phyloP scores from a whole-genome alignment of 2,113 vertebrate species.

The Eulemur macaco region DNA sequence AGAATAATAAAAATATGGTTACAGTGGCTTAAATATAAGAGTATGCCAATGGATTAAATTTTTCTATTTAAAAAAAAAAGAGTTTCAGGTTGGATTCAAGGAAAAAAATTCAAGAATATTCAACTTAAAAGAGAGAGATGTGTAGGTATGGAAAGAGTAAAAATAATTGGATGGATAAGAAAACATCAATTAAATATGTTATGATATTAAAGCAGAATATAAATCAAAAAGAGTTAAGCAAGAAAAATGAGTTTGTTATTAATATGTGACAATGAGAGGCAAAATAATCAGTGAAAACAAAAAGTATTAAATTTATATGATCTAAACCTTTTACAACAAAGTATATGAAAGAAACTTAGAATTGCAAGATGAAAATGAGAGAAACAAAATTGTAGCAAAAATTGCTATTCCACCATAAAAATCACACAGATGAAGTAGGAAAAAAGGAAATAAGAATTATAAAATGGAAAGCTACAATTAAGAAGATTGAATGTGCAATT shows the following conservation, averaged over 20 bases:
- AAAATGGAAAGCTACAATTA: not conserved
- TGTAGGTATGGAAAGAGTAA: not conserved
- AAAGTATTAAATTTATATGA: not conserved
- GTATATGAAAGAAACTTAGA: not conserved
- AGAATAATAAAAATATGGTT: not conserved
- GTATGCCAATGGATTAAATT: not conserved
- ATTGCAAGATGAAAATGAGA: not conserved
- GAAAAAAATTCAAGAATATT: not conserved
- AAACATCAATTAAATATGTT: not conserved
- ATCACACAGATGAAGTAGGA: not conserved
- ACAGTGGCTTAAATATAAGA: not conserved
- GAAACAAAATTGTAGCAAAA: not conserved
- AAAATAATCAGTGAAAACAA: not conserved
- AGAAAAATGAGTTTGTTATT: not conserved
- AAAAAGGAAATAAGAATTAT: not conserved
- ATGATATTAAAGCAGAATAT: not conserved
- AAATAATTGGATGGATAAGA: not conserved
- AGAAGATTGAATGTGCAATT: not conserved
- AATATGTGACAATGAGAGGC: not conserved
- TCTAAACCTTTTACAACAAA: not conserved
- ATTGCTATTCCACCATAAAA: not conserved
- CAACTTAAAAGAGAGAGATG: not conserved
- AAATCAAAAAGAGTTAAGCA: not conserved
- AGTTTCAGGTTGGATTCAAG: not conserved
- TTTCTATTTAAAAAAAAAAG: not conserved